These are phyloP conservation scores for Brenthis ino DNA, from an alignment of 2,888 invertebrate genomes.

Conservation along the genomic window DNA sequence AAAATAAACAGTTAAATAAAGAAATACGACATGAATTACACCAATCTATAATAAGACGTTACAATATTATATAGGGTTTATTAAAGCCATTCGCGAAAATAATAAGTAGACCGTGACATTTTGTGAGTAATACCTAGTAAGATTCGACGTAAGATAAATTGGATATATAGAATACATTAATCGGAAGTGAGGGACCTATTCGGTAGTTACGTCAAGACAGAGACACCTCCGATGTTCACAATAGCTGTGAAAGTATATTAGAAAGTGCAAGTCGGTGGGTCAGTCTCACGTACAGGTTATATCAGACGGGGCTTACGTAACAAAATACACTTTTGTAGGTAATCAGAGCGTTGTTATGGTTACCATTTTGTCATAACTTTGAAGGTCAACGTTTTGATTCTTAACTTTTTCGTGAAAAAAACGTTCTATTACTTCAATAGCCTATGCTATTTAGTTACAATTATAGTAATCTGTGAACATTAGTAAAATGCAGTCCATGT, in stretches of 20 bases:
- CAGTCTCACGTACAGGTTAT: conserved; percentile 75
- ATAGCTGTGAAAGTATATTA: conserved; percentile 79
- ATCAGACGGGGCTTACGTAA: conserved; percentile 76
- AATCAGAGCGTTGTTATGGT: conserved; percentile 70
- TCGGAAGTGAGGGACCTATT: conserved; percentile 38
- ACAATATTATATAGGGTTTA: conserved; percentile 7
- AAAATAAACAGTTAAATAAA: background rate
- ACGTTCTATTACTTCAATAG: background rate
- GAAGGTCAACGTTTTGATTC: conserved; percentile 38
- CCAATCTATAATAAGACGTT: background rate
- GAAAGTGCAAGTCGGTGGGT: conserved; percentile 73
- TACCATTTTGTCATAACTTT: conserved; percentile 36
- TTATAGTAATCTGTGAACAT: too few species aligned
- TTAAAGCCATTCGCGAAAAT: background rate
- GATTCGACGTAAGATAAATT: background rate
- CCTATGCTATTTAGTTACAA: too few species aligned
- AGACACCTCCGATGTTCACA: conserved; percentile 51
- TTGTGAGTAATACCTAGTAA: conserved; percentile 1
- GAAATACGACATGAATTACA: background rate
- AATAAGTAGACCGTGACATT: conserved; percentile 14
- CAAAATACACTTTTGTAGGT: conserved; percentile 68
- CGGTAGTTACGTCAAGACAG: conserved; percentile 62
- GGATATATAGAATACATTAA: conserved; percentile 13
- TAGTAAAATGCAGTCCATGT: too few species aligned
- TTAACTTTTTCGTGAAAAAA: background rate